Evolutionary conservation across 2,797 vertebrate genomes (phyloP).

Genomic region (Myotis vivesi): DNA sequence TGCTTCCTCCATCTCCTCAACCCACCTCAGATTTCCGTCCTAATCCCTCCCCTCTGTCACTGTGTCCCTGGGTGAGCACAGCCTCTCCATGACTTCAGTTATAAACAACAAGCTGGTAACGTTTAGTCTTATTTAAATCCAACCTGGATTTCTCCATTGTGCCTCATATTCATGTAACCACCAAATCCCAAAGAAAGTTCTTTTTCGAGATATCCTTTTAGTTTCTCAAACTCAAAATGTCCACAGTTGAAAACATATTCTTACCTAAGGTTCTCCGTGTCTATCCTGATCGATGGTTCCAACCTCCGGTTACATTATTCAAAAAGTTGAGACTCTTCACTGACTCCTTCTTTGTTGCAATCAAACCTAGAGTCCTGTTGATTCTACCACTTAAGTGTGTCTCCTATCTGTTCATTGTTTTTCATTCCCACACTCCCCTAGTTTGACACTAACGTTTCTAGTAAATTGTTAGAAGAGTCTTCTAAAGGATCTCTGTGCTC

Average conservation of each 20-base stretch:
- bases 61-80: not conserved
- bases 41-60: accelerated
- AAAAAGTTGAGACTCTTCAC: not conserved
- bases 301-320: no score
- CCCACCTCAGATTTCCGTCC: not conserved
- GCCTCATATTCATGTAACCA: not conserved
- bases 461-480: not conserved
- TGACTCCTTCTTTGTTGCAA: not conserved
- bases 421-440: not conserved
- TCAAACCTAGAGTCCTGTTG: not conserved
- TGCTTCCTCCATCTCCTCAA: not conserved
- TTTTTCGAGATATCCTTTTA: not conserved
- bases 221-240: not conserved
- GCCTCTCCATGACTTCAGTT: not conserved
- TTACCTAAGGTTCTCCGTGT: not conserved
- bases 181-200: not conserved
- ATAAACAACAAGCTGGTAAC: not conserved
- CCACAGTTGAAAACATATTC: not conserved
- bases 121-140: not conserved
- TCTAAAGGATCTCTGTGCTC: not conserved
- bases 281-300: not conserved
- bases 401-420: not conserved
- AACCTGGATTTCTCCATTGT: not conserved
- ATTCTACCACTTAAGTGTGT: not conserved
- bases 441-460: not conserved